Base-by-base conservation (phyloP, 2,888 invertebrate genomes). In the Drosophila demipolita region DNA sequence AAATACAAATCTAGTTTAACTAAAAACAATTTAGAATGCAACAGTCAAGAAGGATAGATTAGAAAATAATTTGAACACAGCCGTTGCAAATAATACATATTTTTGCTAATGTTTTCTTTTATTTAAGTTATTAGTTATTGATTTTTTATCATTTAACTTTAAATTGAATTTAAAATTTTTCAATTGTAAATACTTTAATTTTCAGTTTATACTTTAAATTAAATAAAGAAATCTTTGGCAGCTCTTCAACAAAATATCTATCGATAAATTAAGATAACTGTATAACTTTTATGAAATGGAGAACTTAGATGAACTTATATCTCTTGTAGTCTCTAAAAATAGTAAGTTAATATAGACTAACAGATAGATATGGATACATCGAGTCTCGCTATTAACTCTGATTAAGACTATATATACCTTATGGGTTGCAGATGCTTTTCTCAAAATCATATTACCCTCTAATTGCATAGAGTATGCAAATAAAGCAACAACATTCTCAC, bases 401-500 rank as follows among this genome's bases (percentile, higher is more conserved):
- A 20, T 42, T 12, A 20, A 45, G 12, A 40, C 5, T 40, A 11
- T 40, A n/a, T 2, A n/a, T 17, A n/a, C n/a, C n/a, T n/a, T n/a
- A n/a, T n/a, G n/a, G n/a, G n/a, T n/a, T n/a, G n/a, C n/a, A n/a
- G n/a, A n/a, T n/a, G n/a, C n/a, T n/a, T n/a, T 15, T 5, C 20
- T 20, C 1, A 15, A 42, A 32, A 42, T 17, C 6, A 23, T 11
- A 20, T 38, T 40, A n/a, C 33, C n/a, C 35, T 15, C 0, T 12
- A 17, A 23, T 15, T 45, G 4, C 32, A 20, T 7, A 59, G 66
- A 23, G 68, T 29, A 66, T 40, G 2, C n/a, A 26, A 55, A 33
- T 40, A 61, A 32, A 72, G 54, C 59, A 71, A 65, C 83, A 76
- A 78, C 71, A 87, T 88, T 88, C 90, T 87, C 90, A 86, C 90